A percentile compares a stretch with the other conserved stretches of the same genome.
Conservation (phyloP, 2,113 vertebrate genomes). For the Chiloscyllium plagiosum region DNA sequence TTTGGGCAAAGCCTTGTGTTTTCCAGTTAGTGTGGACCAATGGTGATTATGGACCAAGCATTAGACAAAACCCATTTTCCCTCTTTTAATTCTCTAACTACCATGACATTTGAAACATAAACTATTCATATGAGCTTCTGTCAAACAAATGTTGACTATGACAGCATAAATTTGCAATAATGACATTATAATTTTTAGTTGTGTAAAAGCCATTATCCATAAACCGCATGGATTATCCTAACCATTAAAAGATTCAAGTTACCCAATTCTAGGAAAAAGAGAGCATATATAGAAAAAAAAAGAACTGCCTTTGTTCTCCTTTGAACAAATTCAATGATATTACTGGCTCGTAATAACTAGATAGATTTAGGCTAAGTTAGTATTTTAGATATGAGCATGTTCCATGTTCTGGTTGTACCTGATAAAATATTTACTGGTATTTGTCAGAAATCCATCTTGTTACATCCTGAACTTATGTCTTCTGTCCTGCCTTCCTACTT, state of each 20-base stretch:
- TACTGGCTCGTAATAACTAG: neutral
- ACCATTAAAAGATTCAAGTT: neutral
- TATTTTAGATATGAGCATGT: neutral
- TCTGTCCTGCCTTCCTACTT: neutral
- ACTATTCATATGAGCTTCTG: neutral
- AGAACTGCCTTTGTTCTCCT: neutral
- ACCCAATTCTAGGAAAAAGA: neutral
- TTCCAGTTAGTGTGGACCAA: neutral
- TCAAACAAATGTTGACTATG: no score
- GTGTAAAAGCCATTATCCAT: neutral
- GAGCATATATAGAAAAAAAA: neutral
- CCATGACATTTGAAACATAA: neutral
- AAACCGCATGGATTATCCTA: neutral
- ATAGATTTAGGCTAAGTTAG: neutral
- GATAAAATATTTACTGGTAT: neutral
- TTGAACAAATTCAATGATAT: neutral
- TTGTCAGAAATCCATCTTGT: neutral
- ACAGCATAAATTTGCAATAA: neutral
- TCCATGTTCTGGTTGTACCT: neutral
- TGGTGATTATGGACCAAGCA: neutral
- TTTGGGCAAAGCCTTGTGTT: neutral
- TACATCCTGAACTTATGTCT: neutral
- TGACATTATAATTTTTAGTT: neutral
- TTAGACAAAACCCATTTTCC: neutral
- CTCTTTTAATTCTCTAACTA: neutral